Conservation (phyloP, 2,113 vertebrate genomes). For the Hypanus sabinus region DNA sequence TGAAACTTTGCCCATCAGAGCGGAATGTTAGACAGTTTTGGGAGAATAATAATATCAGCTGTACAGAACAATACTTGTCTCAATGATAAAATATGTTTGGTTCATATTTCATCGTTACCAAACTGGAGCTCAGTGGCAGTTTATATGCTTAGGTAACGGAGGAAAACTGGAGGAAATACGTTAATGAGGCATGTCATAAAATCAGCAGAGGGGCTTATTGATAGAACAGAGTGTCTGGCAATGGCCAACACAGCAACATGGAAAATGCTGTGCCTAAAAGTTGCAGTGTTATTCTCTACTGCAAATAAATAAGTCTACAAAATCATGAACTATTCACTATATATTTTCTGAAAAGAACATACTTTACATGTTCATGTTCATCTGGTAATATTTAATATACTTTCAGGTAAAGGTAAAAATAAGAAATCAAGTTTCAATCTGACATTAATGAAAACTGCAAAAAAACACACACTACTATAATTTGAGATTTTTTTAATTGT, state of each 20-base stretch:
- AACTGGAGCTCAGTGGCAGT: not conserved
- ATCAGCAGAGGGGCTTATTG: not conserved
- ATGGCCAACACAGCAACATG: not conserved
- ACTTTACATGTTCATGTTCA: not conserved
- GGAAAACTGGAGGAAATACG: not conserved
- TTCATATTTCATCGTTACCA: not conserved
- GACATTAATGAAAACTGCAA: not conserved
- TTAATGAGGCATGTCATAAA: not conserved
- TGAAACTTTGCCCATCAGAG: constrained; percentile 13
- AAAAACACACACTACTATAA: not conserved
- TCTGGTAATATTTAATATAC: not conserved
- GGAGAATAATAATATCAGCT: not conserved
- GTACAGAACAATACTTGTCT: not conserved
- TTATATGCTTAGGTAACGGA: not conserved
- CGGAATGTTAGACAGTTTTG: not conserved
- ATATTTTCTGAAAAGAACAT: not conserved
- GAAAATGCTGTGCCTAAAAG: too few species aligned
- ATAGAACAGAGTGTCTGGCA: not conserved
- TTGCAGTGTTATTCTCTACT: not conserved
- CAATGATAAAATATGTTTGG: constrained; percentile 9
- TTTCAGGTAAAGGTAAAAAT: not conserved
- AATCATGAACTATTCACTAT: not conserved
- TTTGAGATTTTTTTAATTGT: not conserved
- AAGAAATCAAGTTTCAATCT: not conserved
- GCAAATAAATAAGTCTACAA: not conserved